Conservation (phyloP, 2,113 vertebrate genomes). For the Entosphenus tridentatus region DNA sequence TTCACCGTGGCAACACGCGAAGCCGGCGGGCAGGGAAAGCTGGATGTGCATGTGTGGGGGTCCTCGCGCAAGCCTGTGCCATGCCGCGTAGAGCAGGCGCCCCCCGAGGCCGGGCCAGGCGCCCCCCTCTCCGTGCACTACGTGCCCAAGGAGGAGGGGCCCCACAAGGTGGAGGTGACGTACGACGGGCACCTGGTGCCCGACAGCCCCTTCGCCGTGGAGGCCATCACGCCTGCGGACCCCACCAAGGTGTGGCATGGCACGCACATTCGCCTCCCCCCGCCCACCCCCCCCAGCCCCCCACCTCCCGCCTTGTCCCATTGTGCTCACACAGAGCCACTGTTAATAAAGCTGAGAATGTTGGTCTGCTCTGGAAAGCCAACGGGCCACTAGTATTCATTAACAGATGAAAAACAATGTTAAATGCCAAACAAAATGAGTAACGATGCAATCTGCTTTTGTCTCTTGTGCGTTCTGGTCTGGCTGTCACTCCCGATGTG, state of each 20-base stretch:
- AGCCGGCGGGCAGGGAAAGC: slow-evolving; percentile 49
- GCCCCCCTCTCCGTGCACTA: slow-evolving; percentile 32
- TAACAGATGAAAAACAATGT: no score
- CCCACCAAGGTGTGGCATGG: slow-evolving; percentile 40
- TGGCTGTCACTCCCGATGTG: no score
- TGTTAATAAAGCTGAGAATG: no score
- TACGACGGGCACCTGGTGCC: slow-evolving; percentile 61
- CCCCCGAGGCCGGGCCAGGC: slow-evolving; percentile 10
- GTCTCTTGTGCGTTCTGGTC: no score
- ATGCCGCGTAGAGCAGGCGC: slow-evolving; percentile 43
- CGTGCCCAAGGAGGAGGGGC: slow-evolving; percentile 51
- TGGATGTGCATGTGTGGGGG: slow-evolving; percentile 55
- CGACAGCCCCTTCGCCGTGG: slow-evolving; percentile 55
- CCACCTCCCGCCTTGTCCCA: no score
- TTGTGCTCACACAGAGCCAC: no score
- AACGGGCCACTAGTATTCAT: no score
- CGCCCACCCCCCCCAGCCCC: background rate
- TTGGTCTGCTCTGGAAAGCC: no score
- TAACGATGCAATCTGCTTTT: no score
- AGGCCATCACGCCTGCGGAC: slow-evolving; percentile 57
- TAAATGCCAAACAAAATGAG: no score
- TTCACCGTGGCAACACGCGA: slow-evolving; percentile 42
- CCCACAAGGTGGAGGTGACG: slow-evolving; percentile 51
- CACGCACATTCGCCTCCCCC: background rate
- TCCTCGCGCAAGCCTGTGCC: slow-evolving; percentile 52